Evolutionary conservation across 1,140 invertebrate species (phyloP), one percentile per base, ranked within the genome.

Genomic region (Trichoplusia ni): DNA sequence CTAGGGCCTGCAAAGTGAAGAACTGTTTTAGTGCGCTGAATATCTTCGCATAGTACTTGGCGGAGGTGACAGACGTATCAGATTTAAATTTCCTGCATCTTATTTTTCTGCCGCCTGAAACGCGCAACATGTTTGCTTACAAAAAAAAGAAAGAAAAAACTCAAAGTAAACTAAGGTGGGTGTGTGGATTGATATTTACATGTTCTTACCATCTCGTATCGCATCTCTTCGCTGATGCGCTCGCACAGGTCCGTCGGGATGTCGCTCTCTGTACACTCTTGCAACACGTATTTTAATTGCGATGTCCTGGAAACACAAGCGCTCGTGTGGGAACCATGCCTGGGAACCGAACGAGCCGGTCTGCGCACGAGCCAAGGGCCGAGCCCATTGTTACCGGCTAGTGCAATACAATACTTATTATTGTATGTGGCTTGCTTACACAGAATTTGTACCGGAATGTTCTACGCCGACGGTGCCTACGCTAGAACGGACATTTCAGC

Each of bases 181-280:
- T 53, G 37, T 66, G 69, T 59, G 71, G 54, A 63, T 65, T 53
- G 85, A 88, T 89, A 89, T 89, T 89, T 89, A 89, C 86, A 84
- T 88, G 84, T 81, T 51, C 93, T 91, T 85, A 97, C 94, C 90
- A 96, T 95, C 92, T 99, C 98, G 91, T 98, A 94, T 73, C 96
- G 93, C 91, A 98, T 98, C 92, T 99, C 98, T 92, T 99, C 96
- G 84, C 95, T 94, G 64, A 99, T 93, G 81, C 97, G 94, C 77
- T 98, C 96, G 72, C 95, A 94, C 65, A 97, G 91, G 91, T 97
- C 94, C 73, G 93, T 92, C 35, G 98, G 98, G 81, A 99, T 99
- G 92, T 99, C 98, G 74, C 93, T 93, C 90, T 98, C 98, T 27
- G 94, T 94, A n/a, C 98, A 96, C 71, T 94, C 89, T 81, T 91